Evolutionary conservation across 2,797 vertebrate species (phyloP).

Genomic region (Ceryle rudis): DNA sequence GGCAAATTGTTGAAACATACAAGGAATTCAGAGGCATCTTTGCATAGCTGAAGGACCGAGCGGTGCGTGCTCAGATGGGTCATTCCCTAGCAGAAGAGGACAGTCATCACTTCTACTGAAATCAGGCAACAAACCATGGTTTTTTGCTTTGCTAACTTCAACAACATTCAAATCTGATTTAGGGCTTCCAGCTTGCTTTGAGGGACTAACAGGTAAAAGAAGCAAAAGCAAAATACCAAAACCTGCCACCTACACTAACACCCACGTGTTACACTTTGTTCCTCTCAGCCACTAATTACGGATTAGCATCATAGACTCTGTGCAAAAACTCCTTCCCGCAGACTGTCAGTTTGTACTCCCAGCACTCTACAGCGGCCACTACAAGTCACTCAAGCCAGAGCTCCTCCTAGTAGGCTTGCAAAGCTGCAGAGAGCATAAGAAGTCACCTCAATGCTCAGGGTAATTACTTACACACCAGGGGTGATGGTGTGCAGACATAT

Average conservation of each 20-base stretch:
- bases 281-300: background rate
- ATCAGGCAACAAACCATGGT: background rate
- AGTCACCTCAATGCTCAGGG: background rate
- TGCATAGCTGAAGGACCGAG: background rate
- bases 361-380: background rate
- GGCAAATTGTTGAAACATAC: background rate
- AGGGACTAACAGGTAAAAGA: background rate
- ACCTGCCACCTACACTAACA: background rate
- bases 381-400: background rate
- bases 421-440: background rate
- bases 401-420: background rate
- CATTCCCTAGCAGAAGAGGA: background rate
- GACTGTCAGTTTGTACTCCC: background rate
- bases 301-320: background rate
- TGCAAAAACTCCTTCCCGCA: background rate
- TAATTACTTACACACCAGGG: background rate
- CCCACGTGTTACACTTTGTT: accelerated
- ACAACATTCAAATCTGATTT: background rate
- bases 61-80: background rate
- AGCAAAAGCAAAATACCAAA: background rate
- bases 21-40: background rate
- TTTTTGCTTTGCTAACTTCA: background rate
- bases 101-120: background rate
- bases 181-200: background rate
- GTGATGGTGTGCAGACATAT: background rate